These are phyloP conservation scores for Neodiprion pinetum DNA, from an alignment of 1,140 invertebrate species.

Conservation along the genomic window DNA sequence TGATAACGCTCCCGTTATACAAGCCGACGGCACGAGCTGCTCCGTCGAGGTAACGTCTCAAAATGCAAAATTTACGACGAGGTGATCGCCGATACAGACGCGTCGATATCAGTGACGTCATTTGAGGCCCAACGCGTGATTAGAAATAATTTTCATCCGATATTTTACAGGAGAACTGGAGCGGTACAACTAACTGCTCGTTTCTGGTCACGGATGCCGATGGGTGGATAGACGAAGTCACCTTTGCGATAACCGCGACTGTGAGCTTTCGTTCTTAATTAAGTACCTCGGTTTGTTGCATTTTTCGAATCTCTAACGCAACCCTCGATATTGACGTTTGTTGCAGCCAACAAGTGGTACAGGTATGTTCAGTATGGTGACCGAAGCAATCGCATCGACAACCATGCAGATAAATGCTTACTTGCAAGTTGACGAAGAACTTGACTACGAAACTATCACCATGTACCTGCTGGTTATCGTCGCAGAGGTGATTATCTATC, in stretches of 20 bases:
- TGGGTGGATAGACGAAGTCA: conserved; percentile 58
- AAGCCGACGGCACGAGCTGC: conserved; percentile 51
- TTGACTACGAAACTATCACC: conserved; percentile 34
- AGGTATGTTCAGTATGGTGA: conserved; percentile 51
- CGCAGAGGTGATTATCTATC: conserved; percentile 23
- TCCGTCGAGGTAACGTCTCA: conserved; percentile 44
- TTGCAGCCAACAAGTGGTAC: conserved; percentile 35
- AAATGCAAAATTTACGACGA: conserved; percentile 25
- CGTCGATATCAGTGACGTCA: neutral
- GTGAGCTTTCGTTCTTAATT: conserved; percentile 21
- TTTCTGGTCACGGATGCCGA: conserved; percentile 59
- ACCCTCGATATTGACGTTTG: conserved; percentile 50
- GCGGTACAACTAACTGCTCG: conserved; percentile 50
- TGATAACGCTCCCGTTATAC: conserved; percentile 60
- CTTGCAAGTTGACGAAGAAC: conserved; percentile 23
- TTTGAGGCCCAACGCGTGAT: neutral
- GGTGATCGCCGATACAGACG: neutral
- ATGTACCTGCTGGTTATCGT: conserved; percentile 31
- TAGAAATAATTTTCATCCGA: neutral
- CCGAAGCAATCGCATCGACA: conserved; percentile 40
- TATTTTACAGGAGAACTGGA: conserved; percentile 52
- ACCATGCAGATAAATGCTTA: conserved; percentile 43
- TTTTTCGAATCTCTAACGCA: conserved; percentile 39
- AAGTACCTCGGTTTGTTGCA: neutral
- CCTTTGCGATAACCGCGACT: conserved; percentile 42